Percentiles rank a stretch among this genome's conserved stretches.
These are phyloP conservation scores for Chromis chromis DNA, from an alignment of 2,797 vertebrate species.

Conservation along the genomic window DNA sequence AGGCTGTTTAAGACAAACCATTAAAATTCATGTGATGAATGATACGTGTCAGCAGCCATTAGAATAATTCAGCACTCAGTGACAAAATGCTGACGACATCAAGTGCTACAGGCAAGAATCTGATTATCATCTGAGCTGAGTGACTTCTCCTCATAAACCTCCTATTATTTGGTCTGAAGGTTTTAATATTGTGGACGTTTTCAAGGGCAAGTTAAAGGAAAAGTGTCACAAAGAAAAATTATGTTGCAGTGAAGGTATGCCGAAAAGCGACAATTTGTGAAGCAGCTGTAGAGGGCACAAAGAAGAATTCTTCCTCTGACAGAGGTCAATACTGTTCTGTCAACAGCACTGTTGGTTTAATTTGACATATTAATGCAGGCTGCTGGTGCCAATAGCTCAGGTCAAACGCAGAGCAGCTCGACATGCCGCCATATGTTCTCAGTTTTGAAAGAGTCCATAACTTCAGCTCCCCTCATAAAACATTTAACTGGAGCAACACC, in stretches of 20 bases:
- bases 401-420: constrained; percentile 62
- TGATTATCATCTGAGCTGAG: constrained; percentile 33
- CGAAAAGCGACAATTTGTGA: constrained; percentile 22
- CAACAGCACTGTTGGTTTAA: constrained; percentile 61
- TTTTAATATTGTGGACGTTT: background rate
- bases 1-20: background rate
- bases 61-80: constrained; percentile 23
- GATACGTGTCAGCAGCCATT: constrained; percentile 2
- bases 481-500: constrained; percentile 55
- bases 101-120: constrained; percentile 30
- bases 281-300: background rate
- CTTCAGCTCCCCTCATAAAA: constrained; percentile 68
- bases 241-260: background rate
- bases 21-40: constrained; percentile 18
- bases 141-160: constrained; percentile 29
- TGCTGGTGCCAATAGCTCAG: constrained; percentile 59
- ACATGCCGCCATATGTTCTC: constrained; percentile 60
- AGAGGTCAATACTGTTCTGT: constrained; percentile 67
- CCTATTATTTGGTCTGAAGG: constrained; percentile 23
- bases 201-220: constrained; percentile 12
- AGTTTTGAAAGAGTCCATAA: constrained; percentile 61
- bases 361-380: constrained; percentile 71
- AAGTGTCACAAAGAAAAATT: background rate
- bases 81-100: constrained; percentile 52
- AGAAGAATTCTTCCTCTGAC: constrained; percentile 28